Conservation (phyloP, 2,797 vertebrate species). For the Tenualosa thibaudeaui region DNA sequence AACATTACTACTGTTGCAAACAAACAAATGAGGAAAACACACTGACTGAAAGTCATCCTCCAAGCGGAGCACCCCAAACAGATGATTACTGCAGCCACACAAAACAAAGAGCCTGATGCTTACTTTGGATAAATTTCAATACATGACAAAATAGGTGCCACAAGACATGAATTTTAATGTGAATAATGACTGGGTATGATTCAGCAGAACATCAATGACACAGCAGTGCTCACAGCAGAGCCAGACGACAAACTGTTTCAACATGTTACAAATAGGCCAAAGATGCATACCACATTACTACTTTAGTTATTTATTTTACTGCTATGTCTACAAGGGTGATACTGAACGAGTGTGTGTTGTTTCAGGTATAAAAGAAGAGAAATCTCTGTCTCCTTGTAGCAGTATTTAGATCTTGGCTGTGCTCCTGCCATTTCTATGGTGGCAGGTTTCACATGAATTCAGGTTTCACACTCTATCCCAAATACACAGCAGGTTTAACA, state of each 20-base stretch:
- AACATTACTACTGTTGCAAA: constrained; percentile 48
- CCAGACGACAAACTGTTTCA: background rate
- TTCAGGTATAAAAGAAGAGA: background rate
- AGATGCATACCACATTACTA: background rate
- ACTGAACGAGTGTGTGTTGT: background rate
- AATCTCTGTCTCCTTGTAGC: background rate
- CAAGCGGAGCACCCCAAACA: constrained; percentile 28
- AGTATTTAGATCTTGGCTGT: background rate
- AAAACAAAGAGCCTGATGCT: constrained; percentile 40
- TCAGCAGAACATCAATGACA: background rate
- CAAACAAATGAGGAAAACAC: constrained; percentile 43
- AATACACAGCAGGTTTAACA: constrained; percentile 2
- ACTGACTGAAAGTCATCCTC: constrained; percentile 42
- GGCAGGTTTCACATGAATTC: background rate
- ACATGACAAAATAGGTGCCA: constrained; percentile 43
- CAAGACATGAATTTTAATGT: constrained; percentile 42
- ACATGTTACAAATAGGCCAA: background rate
- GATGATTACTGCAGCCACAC: background rate
- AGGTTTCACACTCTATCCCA: background rate
- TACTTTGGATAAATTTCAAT: constrained; percentile 36
- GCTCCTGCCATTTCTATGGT: background rate
- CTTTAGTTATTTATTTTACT: background rate
- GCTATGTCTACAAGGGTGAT: background rate
- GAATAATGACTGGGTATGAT: constrained; percentile 26
- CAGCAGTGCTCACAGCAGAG: background rate